Evolutionary conservation across 1,140 invertebrate species (phyloP).

Genomic region (Whitmania pigra): DNA sequence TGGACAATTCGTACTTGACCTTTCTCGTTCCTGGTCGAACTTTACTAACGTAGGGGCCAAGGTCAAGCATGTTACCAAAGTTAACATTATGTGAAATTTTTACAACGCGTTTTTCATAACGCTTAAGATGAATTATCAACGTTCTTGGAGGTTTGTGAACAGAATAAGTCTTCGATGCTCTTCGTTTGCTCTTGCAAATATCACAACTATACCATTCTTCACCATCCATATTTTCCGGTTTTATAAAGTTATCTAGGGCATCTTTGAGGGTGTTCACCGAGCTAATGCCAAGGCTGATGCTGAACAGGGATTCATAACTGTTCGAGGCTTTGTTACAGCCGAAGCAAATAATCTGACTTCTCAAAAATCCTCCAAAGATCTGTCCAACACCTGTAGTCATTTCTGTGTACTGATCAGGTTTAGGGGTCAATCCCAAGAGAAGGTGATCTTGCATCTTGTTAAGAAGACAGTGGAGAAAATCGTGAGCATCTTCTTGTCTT

Average conservation of each 20-base stretch:
- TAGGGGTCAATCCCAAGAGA: not conserved
- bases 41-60: not conserved
- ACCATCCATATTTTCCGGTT: not conserved
- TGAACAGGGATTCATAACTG: not conserved
- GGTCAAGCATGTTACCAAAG: not conserved
- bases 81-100: not conserved
- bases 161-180: not conserved
- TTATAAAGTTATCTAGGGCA: not conserved
- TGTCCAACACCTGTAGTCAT: not conserved
- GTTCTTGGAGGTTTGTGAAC: not conserved
- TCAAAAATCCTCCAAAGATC: conserved; percentile 4
- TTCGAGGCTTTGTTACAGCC: not conserved
- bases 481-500: conserved; percentile 3
- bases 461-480: conserved; percentile 1
- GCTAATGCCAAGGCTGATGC: not conserved
- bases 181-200: not conserved
- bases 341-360: not conserved
- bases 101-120: not conserved
- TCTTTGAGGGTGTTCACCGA: not conserved
- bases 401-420: not conserved
- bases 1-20: not conserved
- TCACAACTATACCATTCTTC: conserved; percentile 11
- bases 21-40: not conserved
- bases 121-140: not conserved
- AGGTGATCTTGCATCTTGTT: conserved; percentile 7